phyloP scores from a whole-genome alignment of 2,888 invertebrate species.

The Esperia sulphurella region DNA sequence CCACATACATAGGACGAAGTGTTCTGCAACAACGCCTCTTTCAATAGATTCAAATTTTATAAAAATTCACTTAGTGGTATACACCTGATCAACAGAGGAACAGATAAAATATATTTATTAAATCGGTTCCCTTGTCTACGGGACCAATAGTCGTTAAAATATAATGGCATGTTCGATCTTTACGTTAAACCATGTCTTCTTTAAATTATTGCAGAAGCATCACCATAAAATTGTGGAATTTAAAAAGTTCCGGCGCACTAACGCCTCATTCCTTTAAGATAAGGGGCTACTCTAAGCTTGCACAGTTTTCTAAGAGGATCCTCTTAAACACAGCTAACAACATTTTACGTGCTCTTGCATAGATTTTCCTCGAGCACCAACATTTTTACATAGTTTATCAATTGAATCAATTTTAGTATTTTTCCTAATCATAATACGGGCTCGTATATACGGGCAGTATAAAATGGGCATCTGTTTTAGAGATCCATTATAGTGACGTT shows the following conservation, averaged over 20 bases:
- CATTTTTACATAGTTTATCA: neutral
- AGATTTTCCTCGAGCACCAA: conserved; percentile 10
- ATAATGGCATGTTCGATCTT: neutral
- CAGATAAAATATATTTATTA: too few species aligned
- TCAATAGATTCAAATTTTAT: too few species aligned
- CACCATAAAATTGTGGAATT: neutral
- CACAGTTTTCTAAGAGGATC: conserved; percentile 3
- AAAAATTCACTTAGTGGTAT: too few species aligned
- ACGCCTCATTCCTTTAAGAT: conserved; percentile 1
- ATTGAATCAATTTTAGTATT: too few species aligned
- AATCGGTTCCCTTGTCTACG: neutral
- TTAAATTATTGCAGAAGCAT: neutral
- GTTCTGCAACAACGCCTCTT: too few species aligned
- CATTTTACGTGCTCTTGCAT: conserved; percentile 20
- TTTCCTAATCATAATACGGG: neutral
- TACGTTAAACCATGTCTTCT: neutral
- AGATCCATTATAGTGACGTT: too few species aligned
- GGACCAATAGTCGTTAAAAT: neutral
- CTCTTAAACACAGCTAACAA: conserved; percentile 10
- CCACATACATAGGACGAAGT: too few species aligned
- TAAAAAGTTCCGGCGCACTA: neutral
- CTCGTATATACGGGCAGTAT: too few species aligned
- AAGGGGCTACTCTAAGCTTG: conserved; percentile 6
- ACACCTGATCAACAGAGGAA: too few species aligned
- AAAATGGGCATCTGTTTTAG: too few species aligned